Conservation (phyloP, 2,888 invertebrate species). For the Tipula confusa region DNA sequence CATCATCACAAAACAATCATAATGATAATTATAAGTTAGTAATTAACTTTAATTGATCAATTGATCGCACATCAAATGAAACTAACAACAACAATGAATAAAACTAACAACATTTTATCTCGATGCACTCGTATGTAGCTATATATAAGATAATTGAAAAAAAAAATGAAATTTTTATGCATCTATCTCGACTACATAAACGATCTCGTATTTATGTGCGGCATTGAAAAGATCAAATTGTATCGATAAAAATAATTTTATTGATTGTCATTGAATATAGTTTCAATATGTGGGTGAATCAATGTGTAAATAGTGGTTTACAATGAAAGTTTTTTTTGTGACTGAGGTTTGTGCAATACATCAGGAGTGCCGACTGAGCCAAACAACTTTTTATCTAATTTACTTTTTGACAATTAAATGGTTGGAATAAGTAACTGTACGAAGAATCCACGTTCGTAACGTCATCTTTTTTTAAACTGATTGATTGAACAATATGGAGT, state of each 20-base stretch:
- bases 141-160: neutral
- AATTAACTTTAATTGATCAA: conserved; percentile 12
- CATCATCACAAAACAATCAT: conserved; percentile 20
- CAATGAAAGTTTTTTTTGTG: neutral
- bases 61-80: neutral
- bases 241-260: neutral
- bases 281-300: neutral
- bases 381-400: no score
- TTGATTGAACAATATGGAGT: no score
- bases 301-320: neutral
- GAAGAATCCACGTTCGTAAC: no score
- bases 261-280: conserved; percentile 5
- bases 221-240: neutral
- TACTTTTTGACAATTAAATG: no score
- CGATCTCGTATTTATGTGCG: no score
- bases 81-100: neutral
- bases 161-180: neutral
- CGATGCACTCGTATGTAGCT: neutral
- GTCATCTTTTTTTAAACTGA: no score
- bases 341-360: no score
- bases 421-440: no score
- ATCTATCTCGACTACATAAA: neutral
- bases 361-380: no score
- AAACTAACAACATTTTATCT: neutral
- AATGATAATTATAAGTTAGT: neutral